Evolutionary conservation across 2,113 vertebrate genomes (phyloP).

Genomic region (Laticauda colubrina): DNA sequence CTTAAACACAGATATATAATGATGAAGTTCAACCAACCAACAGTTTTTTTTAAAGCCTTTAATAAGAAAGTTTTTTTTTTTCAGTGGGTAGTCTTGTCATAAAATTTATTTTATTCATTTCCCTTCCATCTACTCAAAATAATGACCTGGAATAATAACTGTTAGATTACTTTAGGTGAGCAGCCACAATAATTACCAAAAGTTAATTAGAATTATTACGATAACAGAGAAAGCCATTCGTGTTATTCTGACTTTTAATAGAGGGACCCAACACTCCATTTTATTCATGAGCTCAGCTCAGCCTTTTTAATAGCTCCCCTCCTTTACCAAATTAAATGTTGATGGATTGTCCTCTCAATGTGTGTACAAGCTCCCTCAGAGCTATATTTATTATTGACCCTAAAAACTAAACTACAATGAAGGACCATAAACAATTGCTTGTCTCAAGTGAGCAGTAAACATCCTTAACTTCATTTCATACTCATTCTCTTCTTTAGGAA

Average conservation of each 20-base stretch:
- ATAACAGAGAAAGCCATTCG: slow-evolving; percentile 61
- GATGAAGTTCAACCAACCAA: slow-evolving; percentile 34
- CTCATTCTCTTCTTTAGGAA: slow-evolving; percentile 22
- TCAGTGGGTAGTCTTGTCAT: slow-evolving; percentile 49
- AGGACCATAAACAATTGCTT: slow-evolving; percentile 50
- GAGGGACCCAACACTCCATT: slow-evolving; percentile 50
- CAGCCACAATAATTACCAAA: slow-evolving; percentile 67
- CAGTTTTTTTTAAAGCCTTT: slow-evolving; percentile 35
- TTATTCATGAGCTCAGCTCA: slow-evolving; percentile 59
- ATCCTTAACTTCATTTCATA: slow-evolving; percentile 41
- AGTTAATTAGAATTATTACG: slow-evolving; percentile 74
- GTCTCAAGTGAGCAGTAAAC: slow-evolving; percentile 36
- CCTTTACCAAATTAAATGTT: slow-evolving; percentile 67
- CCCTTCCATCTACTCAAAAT: slow-evolving; percentile 49
- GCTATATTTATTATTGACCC: slow-evolving; percentile 52
- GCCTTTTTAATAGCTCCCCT: slow-evolving; percentile 56
- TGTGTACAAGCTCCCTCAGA: slow-evolving; percentile 39
- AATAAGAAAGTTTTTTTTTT: slow-evolving; percentile 25
- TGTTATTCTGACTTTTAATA: slow-evolving; percentile 63
- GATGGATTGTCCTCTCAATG: slow-evolving; percentile 55
- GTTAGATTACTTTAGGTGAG: slow-evolving; percentile 35
- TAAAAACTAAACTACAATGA: slow-evolving; percentile 53
- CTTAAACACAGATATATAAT: slow-evolving; percentile 32
- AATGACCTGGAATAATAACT: slow-evolving; percentile 61
- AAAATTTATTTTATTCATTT: slow-evolving; percentile 53